Evolutionary conservation across 23 tunicate species (phyloP).

Genomic region (Ciona savignyi): DNA sequence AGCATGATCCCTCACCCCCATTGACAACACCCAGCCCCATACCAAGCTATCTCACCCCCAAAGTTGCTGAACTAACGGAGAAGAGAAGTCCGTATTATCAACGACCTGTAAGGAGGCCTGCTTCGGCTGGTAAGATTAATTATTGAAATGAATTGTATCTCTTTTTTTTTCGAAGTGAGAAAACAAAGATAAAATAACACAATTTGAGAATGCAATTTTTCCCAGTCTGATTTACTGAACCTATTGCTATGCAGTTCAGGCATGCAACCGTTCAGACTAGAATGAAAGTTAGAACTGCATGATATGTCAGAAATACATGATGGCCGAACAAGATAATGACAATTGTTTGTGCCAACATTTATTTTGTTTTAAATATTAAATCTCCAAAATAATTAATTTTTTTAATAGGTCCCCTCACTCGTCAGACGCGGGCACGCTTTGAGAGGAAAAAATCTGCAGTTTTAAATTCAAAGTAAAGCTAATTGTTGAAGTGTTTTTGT

Average conservation of each 20-base stretch:
- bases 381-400: too few species aligned
- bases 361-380: conserved; percentile 4
- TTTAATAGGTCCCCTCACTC: conserved; percentile 45
- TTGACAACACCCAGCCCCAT: conserved; percentile 34
- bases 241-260: too few species aligned
- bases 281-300: too few species aligned
- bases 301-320: too few species aligned
- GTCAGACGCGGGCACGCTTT: conserved; percentile 43
- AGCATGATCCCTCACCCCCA: conserved; percentile 17
- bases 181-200: too few species aligned
- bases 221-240: too few species aligned
- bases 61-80: conserved; percentile 16
- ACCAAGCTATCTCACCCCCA: conserved; percentile 30
- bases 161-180: too few species aligned
- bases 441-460: conserved; percentile 60
- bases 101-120: conserved; percentile 27
- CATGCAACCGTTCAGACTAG: too few species aligned
- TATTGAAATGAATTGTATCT: too few species aligned
- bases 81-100: not conserved
- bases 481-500: too few species aligned
- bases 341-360: not conserved
- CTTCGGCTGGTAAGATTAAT: conserved; percentile 72
- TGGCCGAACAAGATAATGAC: too few species aligned
- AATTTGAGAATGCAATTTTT: too few species aligned
- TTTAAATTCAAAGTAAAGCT: conserved; percentile 27